Percentiles rank a stretch among this genome's conserved stretches.
Evolutionary conservation across 92 coral and sea anemone genomes (phyloP).

Genomic region (Zoanthus sansibaricus): DNA sequence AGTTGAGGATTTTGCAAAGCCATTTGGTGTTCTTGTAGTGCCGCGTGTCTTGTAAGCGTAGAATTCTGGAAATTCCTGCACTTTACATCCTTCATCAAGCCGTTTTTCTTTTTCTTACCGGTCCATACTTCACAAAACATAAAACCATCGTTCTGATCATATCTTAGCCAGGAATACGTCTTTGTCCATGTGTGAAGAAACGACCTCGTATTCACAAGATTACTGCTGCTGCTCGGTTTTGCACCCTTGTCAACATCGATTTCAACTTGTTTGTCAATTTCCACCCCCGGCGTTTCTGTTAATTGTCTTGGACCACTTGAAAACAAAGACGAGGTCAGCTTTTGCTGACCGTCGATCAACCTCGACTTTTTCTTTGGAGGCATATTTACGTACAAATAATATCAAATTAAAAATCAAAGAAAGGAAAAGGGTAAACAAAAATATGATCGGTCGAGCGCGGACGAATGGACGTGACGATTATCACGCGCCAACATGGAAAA

Average conservation of each 20-base stretch:
- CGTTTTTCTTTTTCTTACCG: neutral
- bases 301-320: conserved; percentile 24
- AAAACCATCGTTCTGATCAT: neutral
- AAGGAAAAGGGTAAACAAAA: conserved; percentile 16
- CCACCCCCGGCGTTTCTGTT: conserved; percentile 26
- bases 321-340: conserved; percentile 35
- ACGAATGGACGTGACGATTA: conserved; percentile 27
- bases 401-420: conserved; percentile 21
- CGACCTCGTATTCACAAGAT: conserved; percentile 18
- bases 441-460: conserved; percentile 17
- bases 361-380: conserved; percentile 28
- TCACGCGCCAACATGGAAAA: conserved; percentile 28
- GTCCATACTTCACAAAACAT: neutral
- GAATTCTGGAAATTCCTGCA: conserved; percentile 15
- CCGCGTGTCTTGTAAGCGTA: conserved; percentile 11
- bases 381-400: conserved; percentile 19
- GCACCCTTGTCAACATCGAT: conserved; percentile 13
- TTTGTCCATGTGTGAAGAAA: conserved; percentile 13
- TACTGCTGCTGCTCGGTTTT: conserved; percentile 21
- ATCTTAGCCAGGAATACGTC: conserved; percentile 16
- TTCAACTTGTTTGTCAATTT: conserved; percentile 13
- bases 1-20: conserved; percentile 35
- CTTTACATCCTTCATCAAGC: neutral
- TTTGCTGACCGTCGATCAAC: conserved; percentile 28
- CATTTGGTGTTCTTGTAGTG: conserved; percentile 22